phyloP scores from a whole-genome alignment of 2,113 vertebrate species.

The Pelmatolapia mariae region DNA sequence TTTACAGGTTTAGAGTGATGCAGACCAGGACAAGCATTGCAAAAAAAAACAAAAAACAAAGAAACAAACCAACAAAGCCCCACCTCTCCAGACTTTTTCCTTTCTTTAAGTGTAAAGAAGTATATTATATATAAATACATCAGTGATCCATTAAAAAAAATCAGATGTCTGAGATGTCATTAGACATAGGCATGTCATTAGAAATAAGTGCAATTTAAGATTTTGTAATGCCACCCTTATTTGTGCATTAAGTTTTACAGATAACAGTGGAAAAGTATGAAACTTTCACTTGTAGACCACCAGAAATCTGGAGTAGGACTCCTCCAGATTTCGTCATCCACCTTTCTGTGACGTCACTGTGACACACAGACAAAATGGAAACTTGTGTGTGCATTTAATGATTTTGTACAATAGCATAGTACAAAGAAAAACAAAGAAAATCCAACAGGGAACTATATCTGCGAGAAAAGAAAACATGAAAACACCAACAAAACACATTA shows the following conservation, averaged over 20 bases:
- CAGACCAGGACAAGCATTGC: no score
- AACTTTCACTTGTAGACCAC: not conserved
- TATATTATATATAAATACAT: no score
- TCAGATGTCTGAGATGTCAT: no score
- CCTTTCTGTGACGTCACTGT: not conserved
- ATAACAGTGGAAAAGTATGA: not conserved
- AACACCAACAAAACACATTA: not conserved
- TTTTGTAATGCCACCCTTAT: not conserved
- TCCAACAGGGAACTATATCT: not conserved
- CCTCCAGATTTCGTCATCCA: not conserved
- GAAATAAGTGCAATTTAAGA: not conserved
- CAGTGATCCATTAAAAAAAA: no score
- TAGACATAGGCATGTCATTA: not conserved
- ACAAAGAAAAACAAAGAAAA: not conserved
- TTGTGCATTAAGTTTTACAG: rapidly evolving
- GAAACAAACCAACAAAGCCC: no score
- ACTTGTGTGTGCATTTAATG: not conserved
- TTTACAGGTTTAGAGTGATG: no score
- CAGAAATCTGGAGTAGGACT: not conserved
- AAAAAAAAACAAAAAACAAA: no score
- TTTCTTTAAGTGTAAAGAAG: no score
- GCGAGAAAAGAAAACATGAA: rapidly evolving
- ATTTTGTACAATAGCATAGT: not conserved
- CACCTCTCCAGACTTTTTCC: no score
- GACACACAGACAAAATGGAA: not conserved